Evolutionary conservation across 2,113 vertebrate species (phyloP), one percentile per base, ranked within the genome.

Genomic region (Callipepla californica): DNA sequence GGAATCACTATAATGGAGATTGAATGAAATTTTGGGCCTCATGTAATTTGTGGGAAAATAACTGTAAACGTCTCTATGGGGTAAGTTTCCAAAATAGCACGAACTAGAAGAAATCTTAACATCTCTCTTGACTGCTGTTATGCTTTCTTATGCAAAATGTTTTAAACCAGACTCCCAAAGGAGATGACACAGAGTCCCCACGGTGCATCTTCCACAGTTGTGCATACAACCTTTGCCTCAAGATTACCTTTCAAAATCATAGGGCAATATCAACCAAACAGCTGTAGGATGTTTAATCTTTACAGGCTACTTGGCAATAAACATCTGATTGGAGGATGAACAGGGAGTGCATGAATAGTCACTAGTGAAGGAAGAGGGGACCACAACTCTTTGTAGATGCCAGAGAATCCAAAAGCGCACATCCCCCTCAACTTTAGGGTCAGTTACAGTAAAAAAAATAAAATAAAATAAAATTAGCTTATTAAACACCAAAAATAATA

Each of bases 131-230:
- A 36, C 22, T 83, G 65, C 36, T 67, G 4, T 19, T 77, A 18
- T 42, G 6, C 7, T 73, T 93, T 17, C 23, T 83, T 63, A 50
- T 3, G 7, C 36, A 86, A 90, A 79, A 7, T 8, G 12, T 50
- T 85, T 66, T 34, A 85, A 89, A 26, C 28, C 42, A 6, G 3
- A 68, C 34, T 62, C 11, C 15, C 45, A 40, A 73, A 73, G 38
- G 42, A 89, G 47, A 48, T 20, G 11, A 4, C 61, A 51, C 2
- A 1, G 61, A 69, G 40, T 50, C 13, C 13, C 76, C 12, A 32
- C 10, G 6, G 28, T 38, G 2, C 11, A 13, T 1, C 0, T 36
- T 50, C 15, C 44, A 50, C 13, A 21, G 10, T 34, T 50, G 65
- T 13, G 10, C 22, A 3, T 50, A 38, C 19, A 30, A 12, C 18